Conservation (phyloP, 2,888 invertebrate species). For the Rotaria sp. region DNA sequence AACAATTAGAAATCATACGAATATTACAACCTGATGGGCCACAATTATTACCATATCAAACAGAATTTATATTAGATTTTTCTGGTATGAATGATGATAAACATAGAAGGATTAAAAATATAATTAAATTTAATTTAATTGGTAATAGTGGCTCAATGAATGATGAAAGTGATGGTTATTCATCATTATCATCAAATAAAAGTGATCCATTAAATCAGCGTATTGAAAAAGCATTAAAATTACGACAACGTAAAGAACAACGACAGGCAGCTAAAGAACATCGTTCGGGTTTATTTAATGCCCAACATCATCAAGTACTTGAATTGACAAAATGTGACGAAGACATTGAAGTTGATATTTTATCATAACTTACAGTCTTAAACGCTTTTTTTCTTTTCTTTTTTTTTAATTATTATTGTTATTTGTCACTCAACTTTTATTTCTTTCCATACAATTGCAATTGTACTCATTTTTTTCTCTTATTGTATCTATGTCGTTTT, state of each 20-base stretch:
- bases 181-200: not conserved
- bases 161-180: not conserved
- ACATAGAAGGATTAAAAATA: constrained; percentile 34
- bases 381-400: not conserved
- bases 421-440: not conserved
- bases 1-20: constrained; percentile 50
- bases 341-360: constrained; percentile 39
- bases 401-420: constrained; percentile 2
- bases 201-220: constrained; percentile 30
- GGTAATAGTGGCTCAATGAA: not conserved
- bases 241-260: constrained; percentile 37
- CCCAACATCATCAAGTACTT: constrained; percentile 27
- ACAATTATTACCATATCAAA: constrained; percentile 29
- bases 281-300: constrained; percentile 31
- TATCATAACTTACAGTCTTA: constrained; percentile 16
- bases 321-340: constrained; percentile 34
- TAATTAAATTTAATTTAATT: constrained; percentile 35
- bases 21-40: constrained; percentile 48
- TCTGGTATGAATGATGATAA: constrained; percentile 38
- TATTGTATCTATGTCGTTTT: not conserved
- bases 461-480: not conserved
- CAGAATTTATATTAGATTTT: constrained; percentile 34
- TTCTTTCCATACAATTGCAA: constrained; percentile 19
- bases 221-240: constrained; percentile 30
- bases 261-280: constrained; percentile 37